Evolutionary conservation across 2,113 vertebrate genomes (phyloP), one percentile per base, ranked within the genome.

Genomic region (Scalopus aquaticus): DNA sequence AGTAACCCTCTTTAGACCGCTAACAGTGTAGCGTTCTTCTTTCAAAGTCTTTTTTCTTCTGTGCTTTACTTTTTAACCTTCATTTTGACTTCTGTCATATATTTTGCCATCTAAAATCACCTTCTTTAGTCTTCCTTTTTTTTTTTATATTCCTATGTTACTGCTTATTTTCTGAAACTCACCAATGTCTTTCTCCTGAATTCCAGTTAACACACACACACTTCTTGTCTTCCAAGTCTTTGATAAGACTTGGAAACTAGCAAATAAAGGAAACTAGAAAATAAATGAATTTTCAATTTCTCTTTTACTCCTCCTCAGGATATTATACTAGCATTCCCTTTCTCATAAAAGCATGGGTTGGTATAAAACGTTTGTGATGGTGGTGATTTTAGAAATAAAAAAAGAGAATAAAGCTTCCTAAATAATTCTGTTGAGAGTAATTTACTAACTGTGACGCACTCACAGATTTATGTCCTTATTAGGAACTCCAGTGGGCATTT

Each of bases 171-270:
- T 73, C 44, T 60, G 39, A 90, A 88, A 88, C 44, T 44, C n/a
- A 39, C 2, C 46, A 16, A 17, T 17, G 35, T 22, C 35, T 81
- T 67, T 78, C 42, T 87, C 39, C 37, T 83, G 6, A 79, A 80
- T 62, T 46, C 35, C 24, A 32, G 3, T 56, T 65, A 32, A 35
- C 49, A 46, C 51, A 22, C 11, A 26, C 44, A 42, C 28, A 17
- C 20, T 64, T 58, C 37, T 87, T 30, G 6, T 77, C 56, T 35
- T 70, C 26, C 32, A 92, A 72, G 72, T 37, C 65, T 88, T 93
- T 76, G 46, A 3, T 81, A 84, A 67, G 65, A 95, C n/a, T n/a
- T n/a, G n/a, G n/a, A 95, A 92, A 92, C 20, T n/a, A 84, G 88
- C 51, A 12, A 42, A 88, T 91, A 77, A 51, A 35, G 24, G 19